Base-by-base conservation (phyloP, 64 coral and sea anemone species). In the Orbicella faveolata region DNA sequence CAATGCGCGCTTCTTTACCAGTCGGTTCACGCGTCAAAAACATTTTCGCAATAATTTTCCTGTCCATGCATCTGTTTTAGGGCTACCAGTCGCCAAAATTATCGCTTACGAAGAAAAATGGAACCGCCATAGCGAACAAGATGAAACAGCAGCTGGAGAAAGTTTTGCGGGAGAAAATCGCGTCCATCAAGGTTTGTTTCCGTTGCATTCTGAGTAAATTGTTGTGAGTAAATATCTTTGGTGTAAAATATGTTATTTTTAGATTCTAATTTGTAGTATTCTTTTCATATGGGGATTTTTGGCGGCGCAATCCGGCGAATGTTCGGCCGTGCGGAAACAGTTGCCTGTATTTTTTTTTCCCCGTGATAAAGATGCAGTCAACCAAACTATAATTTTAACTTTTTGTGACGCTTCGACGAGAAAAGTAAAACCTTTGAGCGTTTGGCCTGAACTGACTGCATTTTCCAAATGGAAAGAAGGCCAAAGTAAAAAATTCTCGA, bases 141-240 rank as follows among this genome's bases (percentile, higher is more conserved):
- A 96, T 93, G 94, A 83, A 78, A 81, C 10, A 53, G 2, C 17
- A 59, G 37, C 88, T 96, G 13, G 34, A 87, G 25, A 4, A 4
- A 44, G 75, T 93, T 54, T 72, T 96, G 67, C 41, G 54, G 63
- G 79, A 73, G 51, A 96, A 93, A 74, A 93, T 93, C 36, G 61
- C 93, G 8, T 92, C 94, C 18, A 84, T 96, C 34, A 89, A 83
- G 94, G 94, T 96, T 89, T 62, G 94, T 95, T 81, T 73, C 81
- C 30, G 66, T 74, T 78, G 48, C 67, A 36, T 93, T 61, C 52
- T 61, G 65, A 83, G 51, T 91, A 95, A 91, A 95, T 52, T 72
- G 75, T 94, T 88, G 65, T 73, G 55, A 92, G 89, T 85, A 92
- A 89, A 92, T 90, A 87, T 84, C 21, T 37, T 75, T 34, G 77